phyloP scores from a whole-genome alignment of 2,113 vertebrate species.

The Mungos mungo region DNA sequence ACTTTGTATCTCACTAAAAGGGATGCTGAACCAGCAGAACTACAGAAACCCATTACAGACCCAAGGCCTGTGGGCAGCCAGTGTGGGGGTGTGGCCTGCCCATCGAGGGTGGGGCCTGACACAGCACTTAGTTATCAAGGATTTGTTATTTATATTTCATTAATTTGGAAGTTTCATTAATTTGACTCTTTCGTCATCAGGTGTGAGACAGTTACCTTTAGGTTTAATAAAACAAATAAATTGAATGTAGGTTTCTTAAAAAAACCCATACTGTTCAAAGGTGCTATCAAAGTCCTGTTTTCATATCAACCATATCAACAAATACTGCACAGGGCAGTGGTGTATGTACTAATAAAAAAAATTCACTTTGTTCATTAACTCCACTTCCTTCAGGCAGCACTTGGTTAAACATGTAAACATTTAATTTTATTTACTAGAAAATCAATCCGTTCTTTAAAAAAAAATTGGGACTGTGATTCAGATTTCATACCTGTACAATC shows the following conservation, averaged over 20 bases:
- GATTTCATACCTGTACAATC: not conserved
- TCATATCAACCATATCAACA: not conserved
- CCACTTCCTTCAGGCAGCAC: not conserved
- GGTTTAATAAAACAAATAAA: not conserved
- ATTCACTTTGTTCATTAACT: slow-evolving; percentile 25
- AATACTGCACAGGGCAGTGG: not conserved
- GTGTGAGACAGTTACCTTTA: slow-evolving; percentile 8
- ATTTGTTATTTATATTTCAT: not conserved
- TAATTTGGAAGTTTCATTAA: not conserved
- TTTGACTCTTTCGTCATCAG: not conserved
- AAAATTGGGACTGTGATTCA: not conserved
- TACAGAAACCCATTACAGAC: not conserved
- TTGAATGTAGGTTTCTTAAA: not conserved
- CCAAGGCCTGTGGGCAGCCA: not conserved
- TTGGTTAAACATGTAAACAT: not conserved
- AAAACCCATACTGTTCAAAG: not conserved
- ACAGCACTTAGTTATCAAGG: not conserved
- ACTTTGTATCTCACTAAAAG: slow-evolving; percentile 8
- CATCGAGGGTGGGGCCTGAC: not conserved
- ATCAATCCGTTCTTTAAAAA: not conserved
- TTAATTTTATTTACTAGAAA: slow-evolving; percentile 38
- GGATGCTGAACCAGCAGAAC: not conserved
- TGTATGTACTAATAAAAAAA: slow-evolving; percentile 3
- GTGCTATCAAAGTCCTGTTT: not conserved
- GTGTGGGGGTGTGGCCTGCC: not conserved